Evolutionary conservation across 2,888 invertebrate genomes (phyloP).

Genomic region (Danaus chrysippus): DNA sequence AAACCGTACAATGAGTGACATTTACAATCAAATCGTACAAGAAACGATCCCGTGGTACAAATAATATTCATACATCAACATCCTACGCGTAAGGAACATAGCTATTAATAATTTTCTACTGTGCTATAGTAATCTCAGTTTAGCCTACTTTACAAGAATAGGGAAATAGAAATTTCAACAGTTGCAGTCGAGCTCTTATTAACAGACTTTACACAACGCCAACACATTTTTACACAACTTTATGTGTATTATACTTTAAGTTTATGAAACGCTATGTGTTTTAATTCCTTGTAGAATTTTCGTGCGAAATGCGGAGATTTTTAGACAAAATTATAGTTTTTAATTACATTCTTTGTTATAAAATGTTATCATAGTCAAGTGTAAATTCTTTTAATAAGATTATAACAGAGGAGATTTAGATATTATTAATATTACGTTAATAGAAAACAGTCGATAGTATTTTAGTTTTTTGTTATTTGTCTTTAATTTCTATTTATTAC

Average conservation of each 20-base stretch:
- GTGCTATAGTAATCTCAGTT: conserved; percentile 54
- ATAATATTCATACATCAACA: conserved; percentile 56
- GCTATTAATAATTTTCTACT: conserved; percentile 66
- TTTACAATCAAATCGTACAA: conserved; percentile 30
- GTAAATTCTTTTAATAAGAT: conserved; percentile 19
- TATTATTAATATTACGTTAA: conserved; percentile 25
- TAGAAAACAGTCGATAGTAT: conserved; percentile 68
- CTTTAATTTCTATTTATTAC: conserved; percentile 59
- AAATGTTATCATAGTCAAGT: not conserved
- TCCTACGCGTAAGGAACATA: conserved; percentile 66
- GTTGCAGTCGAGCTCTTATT: conserved; percentile 43
- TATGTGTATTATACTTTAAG: conserved; percentile 5
- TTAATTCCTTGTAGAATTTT: conserved; percentile 1
- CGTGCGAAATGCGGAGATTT: not conserved
- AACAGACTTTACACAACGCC: conserved; percentile 33
- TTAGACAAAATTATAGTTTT: conserved; percentile 4
- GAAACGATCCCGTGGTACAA: conserved; percentile 44
- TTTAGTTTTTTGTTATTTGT: conserved; percentile 61
- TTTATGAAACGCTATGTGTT: conserved; percentile 7
- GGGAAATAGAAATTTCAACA: conserved; percentile 59
- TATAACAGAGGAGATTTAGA: conserved; percentile 30
- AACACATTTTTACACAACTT: conserved; percentile 4
- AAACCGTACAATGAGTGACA: conserved; percentile 35
- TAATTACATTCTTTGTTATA: not conserved
- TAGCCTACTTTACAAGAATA: conserved; percentile 68